phyloP scores from a whole-genome alignment of 2,797 vertebrate genomes.

The Triplophysa bombifrons region DNA sequence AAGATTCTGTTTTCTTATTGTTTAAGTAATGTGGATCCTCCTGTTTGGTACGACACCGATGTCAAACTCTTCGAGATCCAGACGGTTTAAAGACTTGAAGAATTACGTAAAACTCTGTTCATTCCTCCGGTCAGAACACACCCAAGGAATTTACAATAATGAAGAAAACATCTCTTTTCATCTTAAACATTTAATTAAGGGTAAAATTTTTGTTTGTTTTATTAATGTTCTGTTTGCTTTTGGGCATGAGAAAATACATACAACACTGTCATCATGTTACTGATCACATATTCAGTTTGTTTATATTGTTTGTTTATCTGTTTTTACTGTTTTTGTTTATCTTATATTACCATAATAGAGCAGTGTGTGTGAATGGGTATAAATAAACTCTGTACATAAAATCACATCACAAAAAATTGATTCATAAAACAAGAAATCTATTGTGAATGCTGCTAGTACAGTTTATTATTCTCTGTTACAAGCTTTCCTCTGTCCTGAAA shows the following conservation, averaged over 20 bases:
- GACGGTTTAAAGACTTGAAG: conserved; percentile 80
- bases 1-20: neutral
- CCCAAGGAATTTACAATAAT: neutral
- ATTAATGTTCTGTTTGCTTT: neutral
- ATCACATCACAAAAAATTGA: neutral
- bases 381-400: conserved; percentile 25
- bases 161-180: neutral
- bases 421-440: neutral
- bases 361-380: neutral
- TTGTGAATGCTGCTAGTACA: conserved; percentile 1
- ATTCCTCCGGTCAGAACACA: neutral
- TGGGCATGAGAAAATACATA: neutral
- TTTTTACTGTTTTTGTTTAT: neutral
- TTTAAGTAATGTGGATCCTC: conserved; percentile 93
- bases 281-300: neutral
- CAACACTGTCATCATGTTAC: neutral
- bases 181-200: neutral
- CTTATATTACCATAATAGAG: neutral
- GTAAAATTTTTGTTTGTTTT: neutral
- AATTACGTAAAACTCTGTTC: neutral
- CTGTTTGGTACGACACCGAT: conserved; percentile 97
- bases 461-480: neutral
- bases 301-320: neutral
- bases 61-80: conserved; percentile 98
- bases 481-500: neutral